Conservation (phyloP, 2,888 invertebrate species). For the Salpingus planirostris region DNA sequence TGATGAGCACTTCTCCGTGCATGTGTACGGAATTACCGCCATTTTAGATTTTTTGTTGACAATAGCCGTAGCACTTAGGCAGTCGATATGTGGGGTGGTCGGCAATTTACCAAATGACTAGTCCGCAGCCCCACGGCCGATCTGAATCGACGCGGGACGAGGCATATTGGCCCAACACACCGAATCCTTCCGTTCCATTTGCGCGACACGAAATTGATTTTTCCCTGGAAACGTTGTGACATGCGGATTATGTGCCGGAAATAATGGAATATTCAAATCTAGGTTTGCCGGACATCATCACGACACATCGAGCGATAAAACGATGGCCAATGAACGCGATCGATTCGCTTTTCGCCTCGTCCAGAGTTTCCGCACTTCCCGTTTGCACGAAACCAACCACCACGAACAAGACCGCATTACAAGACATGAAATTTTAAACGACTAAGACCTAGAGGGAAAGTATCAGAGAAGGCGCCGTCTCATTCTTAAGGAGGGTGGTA, state of each 20-base stretch:
- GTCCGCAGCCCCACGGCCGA: constrained; percentile 17
- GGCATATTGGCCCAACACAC: constrained; percentile 17
- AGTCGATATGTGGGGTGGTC: constrained; percentile 25
- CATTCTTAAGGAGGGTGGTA: too few species aligned
- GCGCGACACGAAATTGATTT: constrained; percentile 34
- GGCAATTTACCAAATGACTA: constrained; percentile 27
- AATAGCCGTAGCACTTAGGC: constrained; percentile 18
- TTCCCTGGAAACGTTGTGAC: constrained; percentile 25
- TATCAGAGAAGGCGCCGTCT: too few species aligned
- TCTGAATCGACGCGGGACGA: constrained; percentile 11
- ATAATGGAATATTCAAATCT: constrained; percentile 20
- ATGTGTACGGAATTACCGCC: constrained; percentile 31
- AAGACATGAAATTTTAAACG: too few species aligned
- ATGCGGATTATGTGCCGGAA: constrained; percentile 15
- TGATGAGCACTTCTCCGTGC: constrained; percentile 31
- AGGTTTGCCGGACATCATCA: constrained; percentile 17
- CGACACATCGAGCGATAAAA: too few species aligned
- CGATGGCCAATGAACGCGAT: too few species aligned
- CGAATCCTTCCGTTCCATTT: constrained; percentile 30
- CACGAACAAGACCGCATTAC: too few species aligned
- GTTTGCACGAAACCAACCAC: too few species aligned
- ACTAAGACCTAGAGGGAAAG: too few species aligned
- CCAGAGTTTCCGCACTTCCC: too few species aligned
- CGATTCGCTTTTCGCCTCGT: too few species aligned
- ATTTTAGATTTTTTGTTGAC: constrained; percentile 31